These are phyloP conservation scores for Synanthedon formicaeformis DNA, from an alignment of 2,888 invertebrate species.

Conservation along the genomic window DNA sequence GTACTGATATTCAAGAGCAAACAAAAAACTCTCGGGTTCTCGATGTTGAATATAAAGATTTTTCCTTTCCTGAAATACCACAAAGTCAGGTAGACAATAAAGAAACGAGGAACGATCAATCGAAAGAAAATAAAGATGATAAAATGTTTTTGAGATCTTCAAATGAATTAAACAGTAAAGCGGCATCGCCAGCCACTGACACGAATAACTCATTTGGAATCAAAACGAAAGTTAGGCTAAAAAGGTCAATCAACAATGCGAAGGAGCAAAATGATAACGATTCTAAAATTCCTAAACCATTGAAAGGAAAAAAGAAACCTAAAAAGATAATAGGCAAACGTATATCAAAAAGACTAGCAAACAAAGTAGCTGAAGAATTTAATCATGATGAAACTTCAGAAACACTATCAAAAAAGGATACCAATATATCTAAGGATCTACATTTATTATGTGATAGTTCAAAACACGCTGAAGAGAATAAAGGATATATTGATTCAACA, in stretches of 20 bases:
- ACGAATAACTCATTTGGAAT: slow-evolving; percentile 7
- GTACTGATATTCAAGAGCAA: too few species aligned
- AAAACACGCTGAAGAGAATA: too few species aligned
- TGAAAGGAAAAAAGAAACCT: neutral
- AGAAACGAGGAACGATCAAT: slow-evolving; percentile 6
- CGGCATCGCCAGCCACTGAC: slow-evolving; percentile 1
- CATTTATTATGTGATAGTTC: too few species aligned
- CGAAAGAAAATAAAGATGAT: slow-evolving; percentile 4
- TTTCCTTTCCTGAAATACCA: neutral
- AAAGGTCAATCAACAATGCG: slow-evolving; percentile 1
- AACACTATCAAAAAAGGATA: too few species aligned
- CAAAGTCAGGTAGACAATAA: slow-evolving; percentile 20
- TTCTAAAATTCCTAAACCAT: neutral
- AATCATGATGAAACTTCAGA: too few species aligned
- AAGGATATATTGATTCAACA: too few species aligned
- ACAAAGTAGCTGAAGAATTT: neutral
- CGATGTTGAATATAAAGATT: neutral
- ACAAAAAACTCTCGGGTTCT: too few species aligned
- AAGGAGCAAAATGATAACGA: neutral
- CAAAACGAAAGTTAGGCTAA: slow-evolving; percentile 13
- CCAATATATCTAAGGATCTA: too few species aligned
- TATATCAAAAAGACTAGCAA: slow-evolving; percentile 4
- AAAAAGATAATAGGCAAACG: slow-evolving; percentile 1
- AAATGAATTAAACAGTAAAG: slow-evolving; percentile 17
- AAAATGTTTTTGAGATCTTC: slow-evolving; percentile 33